Evolutionary conservation across 2,113 vertebrate species (phyloP).

Genomic region (Pygoscelis adeliae): DNA sequence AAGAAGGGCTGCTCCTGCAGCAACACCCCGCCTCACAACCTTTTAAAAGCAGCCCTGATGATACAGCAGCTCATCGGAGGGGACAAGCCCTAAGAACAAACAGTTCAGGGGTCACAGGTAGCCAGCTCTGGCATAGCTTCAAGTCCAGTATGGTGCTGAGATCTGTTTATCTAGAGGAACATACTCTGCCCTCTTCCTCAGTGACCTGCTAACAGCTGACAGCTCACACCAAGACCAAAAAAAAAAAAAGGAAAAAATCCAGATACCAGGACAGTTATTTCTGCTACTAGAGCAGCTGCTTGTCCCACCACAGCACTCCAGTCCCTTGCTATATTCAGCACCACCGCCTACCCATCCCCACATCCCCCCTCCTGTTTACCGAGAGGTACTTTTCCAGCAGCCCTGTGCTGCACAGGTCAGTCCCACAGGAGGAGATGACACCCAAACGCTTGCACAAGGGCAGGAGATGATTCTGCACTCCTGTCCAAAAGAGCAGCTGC

Average conservation of each 20-base stretch:
- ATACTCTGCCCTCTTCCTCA: background rate
- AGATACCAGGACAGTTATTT: conserved; percentile 51
- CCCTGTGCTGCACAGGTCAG: background rate
- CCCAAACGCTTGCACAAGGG: background rate
- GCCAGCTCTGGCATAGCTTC: background rate
- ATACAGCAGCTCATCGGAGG: background rate
- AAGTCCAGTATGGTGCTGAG: background rate
- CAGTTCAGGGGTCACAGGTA: background rate
- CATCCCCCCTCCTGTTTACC: conserved; percentile 32
- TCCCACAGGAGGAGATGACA: background rate
- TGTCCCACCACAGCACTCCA: conserved; percentile 12
- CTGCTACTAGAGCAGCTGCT: conserved; percentile 36
- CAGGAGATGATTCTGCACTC: background rate
- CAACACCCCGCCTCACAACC: background rate
- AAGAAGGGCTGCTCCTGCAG: background rate
- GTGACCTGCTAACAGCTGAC: conserved; percentile 40
- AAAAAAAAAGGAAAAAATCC: background rate
- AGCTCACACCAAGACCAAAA: background rate
- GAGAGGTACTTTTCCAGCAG: conserved; percentile 58
- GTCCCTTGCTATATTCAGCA: conserved; percentile 43
- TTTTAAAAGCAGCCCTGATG: background rate
- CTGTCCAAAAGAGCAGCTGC: background rate
- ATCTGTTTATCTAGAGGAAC: background rate
- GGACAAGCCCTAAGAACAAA: background rate
- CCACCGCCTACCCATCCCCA: background rate